Evolutionary conservation across 2,888 invertebrate species (phyloP).

Genomic region (Malthinus flaveolus): DNA sequence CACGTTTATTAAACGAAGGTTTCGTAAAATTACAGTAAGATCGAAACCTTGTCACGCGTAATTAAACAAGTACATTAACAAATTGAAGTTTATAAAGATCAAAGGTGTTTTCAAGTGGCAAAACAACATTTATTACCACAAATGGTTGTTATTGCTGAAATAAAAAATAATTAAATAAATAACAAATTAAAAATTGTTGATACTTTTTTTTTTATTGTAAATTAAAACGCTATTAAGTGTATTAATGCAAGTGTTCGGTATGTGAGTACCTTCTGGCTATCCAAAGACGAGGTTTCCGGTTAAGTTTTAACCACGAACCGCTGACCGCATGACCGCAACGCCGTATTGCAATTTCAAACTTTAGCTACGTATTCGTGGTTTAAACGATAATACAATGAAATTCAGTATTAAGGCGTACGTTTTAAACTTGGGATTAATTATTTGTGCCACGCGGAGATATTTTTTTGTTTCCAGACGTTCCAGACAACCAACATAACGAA

Average conservation of each 20-base stretch:
- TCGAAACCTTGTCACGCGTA: neutral
- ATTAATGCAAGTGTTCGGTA: slow-evolving; percentile 18
- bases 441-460: too few species aligned
- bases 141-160: neutral
- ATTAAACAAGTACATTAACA: neutral
- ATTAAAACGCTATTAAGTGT: slow-evolving; percentile 15
- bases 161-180: neutral
- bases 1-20: neutral
- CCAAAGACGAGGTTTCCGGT: slow-evolving; percentile 19
- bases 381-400: slow-evolving; percentile 1
- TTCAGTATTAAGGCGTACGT: neutral
- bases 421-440: too few species aligned
- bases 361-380: slow-evolving; percentile 9
- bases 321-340: slow-evolving; percentile 24
- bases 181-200: neutral
- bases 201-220: neutral
- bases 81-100: neutral
- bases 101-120: neutral
- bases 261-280: slow-evolving; percentile 18
- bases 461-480: too few species aligned
- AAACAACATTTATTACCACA: neutral
- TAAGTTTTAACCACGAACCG: slow-evolving; percentile 22
- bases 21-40: neutral
- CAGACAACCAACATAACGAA: too few species aligned
- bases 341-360: slow-evolving; percentile 24